Base-by-base conservation (phyloP, 2,113 vertebrate genomes). In the Chaetodon auriga region DNA sequence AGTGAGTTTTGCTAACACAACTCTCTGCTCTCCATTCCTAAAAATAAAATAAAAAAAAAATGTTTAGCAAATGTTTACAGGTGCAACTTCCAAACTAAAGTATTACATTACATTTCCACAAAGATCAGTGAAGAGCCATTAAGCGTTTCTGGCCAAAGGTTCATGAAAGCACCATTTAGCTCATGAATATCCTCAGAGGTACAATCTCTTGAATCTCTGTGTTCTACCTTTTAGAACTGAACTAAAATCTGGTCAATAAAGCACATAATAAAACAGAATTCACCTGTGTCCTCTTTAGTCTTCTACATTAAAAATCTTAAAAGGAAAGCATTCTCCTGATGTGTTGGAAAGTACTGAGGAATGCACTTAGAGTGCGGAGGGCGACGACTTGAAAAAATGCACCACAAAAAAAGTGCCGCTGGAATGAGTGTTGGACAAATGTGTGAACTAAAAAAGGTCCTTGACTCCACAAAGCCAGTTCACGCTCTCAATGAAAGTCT, bases 381-480 rank as follows among this genome's bases (percentile, higher is more conserved):
- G 36, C n/a, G 36, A 1, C 35, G 48, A 68, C 21, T 23, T 16
- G 1, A 71, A 51, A 25, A 69, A 78, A 30, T 30, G 2, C 38
- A 41, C 38, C 54, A 71, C 49, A 75, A 2, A 11, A 7, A 60
- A 43, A 51, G 30, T 2, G 11, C 23, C 45, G 38, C 63, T 43
- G 3, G 14, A 60, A 25, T 55, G 1, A 72, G 55, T 16, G 25
- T 54, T 69, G 53, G 4, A 54, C 19, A 66, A 74, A 23, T 30
- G n/a, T 45, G 15, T 55, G 36, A 75, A 82, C 11, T 49, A 77
- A 75, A 74, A 69, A 80, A 63, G 8, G 75, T 83, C 75, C 76
- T 88, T 86, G 78, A 82, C 63, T 81, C 43, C 14, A 70, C 55
- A 78, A 75, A 68, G 12, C 6, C 43, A 66, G 23, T 70, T 81